Conservation (phyloP, 2,797 vertebrate species). For the Rousettus madagascariensis region DNA sequence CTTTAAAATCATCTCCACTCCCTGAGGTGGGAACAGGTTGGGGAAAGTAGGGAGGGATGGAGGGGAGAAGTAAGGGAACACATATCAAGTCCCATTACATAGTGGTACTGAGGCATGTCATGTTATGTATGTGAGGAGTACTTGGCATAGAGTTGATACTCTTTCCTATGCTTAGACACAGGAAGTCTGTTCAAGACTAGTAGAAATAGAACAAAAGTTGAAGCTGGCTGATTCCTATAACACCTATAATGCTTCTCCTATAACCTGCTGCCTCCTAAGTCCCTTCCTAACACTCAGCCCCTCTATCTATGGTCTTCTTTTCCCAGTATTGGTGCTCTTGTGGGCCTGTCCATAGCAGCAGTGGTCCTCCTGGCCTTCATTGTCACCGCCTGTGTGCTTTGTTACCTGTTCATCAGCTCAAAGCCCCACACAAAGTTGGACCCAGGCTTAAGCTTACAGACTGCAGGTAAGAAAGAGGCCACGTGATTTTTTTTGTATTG, state of each 20-base stretch:
- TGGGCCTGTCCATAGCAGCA: slow-evolving; percentile 93
- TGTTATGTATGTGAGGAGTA: neutral
- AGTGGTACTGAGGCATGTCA: neutral
- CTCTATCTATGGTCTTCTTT: slow-evolving; percentile 71
- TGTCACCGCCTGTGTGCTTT: slow-evolving; percentile 93
- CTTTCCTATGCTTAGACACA: neutral
- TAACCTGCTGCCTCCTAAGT: neutral
- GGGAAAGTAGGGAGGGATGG: neutral
- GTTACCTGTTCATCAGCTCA: slow-evolving; percentile 93
- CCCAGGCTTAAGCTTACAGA: slow-evolving; percentile 88
- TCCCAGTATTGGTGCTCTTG: slow-evolving; percentile 91
- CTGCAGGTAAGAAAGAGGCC: slow-evolving; percentile 86
- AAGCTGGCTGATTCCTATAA: neutral
- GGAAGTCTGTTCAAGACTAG: neutral
- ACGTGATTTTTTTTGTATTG: neutral
- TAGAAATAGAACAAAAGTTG: neutral
- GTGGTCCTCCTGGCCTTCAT: slow-evolving; percentile 93
- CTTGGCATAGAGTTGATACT: neutral
- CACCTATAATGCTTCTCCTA: neutral
- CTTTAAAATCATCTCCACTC: neutral
- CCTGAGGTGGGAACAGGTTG: neutral
- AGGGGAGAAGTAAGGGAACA: neutral
- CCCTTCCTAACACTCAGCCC: neutral
- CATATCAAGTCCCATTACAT: neutral
- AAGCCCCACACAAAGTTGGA: slow-evolving; percentile 91